A percentile compares a stretch with the other conserved stretches of the same genome.
Evolutionary conservation across 2,888 invertebrate species (phyloP).

Genomic region (Spisula subtruncata): DNA sequence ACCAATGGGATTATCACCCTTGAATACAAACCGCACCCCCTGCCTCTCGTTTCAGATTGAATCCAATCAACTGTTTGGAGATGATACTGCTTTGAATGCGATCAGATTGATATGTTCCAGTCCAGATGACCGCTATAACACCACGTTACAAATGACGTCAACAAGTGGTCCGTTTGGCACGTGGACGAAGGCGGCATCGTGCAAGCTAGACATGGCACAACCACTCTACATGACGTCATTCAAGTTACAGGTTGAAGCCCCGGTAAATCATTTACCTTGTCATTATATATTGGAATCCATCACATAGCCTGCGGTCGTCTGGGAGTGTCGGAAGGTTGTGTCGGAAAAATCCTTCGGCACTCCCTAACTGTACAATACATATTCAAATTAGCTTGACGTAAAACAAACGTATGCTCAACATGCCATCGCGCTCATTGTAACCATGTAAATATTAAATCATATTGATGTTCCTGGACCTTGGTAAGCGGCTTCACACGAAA

Average conservation of each 20-base stretch:
- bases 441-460: too few species aligned
- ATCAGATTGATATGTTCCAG: background rate
- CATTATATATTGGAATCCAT: background rate
- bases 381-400: too few species aligned
- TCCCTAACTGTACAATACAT: too few species aligned
- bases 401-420: too few species aligned
- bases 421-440: too few species aligned
- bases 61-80: background rate
- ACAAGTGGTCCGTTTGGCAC: background rate
- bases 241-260: background rate
- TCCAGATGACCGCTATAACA: background rate
- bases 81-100: conserved; percentile 2
- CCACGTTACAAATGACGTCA: background rate
- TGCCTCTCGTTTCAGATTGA: background rate
- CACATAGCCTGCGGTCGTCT: too few species aligned
- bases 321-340: too few species aligned
- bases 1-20: too few species aligned
- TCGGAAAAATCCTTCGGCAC: too few species aligned
- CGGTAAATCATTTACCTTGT: background rate
- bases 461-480: too few species aligned
- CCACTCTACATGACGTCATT: background rate
- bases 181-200: background rate
- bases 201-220: background rate
- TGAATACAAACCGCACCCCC: too few species aligned
- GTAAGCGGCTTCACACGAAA: too few species aligned